Conservation (phyloP, 2,888 invertebrate species). For the Himalopsyche kuldschensis region DNA sequence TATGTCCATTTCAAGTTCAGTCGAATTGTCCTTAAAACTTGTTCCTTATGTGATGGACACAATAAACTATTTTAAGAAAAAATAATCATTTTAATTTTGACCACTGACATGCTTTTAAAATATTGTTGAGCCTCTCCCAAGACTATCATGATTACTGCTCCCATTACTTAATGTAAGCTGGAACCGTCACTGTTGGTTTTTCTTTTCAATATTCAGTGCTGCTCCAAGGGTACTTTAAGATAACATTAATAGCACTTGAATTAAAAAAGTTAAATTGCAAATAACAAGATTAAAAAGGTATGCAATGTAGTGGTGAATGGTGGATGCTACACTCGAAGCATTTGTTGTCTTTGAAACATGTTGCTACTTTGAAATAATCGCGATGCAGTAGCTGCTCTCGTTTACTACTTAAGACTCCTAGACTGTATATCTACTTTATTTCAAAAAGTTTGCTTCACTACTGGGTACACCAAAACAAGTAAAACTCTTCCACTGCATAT, state of each 20-base stretch:
- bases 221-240: background rate
- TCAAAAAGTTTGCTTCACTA: background rate
- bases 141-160: no score
- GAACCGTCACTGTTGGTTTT: background rate
- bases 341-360: background rate
- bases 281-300: background rate
- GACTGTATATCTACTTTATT: background rate
- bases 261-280: constrained; percentile 28
- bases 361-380: background rate
- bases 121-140: no score
- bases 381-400: background rate
- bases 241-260: constrained; percentile 10
- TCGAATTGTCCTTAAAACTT: no score
- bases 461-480: no score
- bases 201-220: background rate
- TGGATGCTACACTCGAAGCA: background rate
- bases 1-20: no score
- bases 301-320: background rate
- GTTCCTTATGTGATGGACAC: no score
- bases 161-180: no score
- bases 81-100: no score
- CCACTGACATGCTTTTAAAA: no score
- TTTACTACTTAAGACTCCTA: background rate
- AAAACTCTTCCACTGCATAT: no score
- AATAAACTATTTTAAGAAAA: no score